These are phyloP conservation scores for Scaptodrosophila latifasciaeformis DNA, from an alignment of 2,888 invertebrate genomes.

Conservation along the genomic window DNA sequence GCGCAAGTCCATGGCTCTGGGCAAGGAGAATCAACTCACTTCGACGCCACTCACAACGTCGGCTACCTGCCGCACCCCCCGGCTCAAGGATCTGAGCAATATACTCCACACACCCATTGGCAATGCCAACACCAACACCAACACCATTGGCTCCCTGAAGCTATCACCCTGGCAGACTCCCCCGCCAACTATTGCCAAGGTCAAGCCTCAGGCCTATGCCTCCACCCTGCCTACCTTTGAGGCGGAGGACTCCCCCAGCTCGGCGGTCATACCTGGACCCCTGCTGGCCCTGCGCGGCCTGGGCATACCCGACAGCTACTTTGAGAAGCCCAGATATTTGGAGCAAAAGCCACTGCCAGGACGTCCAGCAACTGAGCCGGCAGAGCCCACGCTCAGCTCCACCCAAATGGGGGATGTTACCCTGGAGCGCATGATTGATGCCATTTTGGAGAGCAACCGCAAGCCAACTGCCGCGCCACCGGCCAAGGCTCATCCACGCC, in stretches of 20 bases:
- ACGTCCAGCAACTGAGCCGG: neutral
- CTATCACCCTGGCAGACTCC: neutral
- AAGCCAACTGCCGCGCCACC: slow-evolving; percentile 48
- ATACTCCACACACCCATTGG: slow-evolving; percentile 56
- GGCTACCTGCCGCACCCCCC: slow-evolving; percentile 27
- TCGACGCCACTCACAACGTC: slow-evolving; percentile 62
- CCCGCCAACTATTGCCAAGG: neutral
- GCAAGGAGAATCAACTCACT: slow-evolving; percentile 71
- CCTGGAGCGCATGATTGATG: slow-evolving; percentile 74
- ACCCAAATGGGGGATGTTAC: slow-evolving; percentile 74
- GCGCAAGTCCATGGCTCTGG: slow-evolving; percentile 28
- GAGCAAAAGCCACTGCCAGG: slow-evolving; percentile 27
- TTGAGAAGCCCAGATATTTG: slow-evolving; percentile 74
- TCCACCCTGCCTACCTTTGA: slow-evolving; percentile 72
- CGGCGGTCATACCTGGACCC: slow-evolving; percentile 66
- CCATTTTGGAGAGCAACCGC: slow-evolving; percentile 74
- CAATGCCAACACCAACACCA: neutral
- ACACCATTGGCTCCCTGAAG: slow-evolving; percentile 3
- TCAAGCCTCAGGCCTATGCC: slow-evolving; percentile 49
- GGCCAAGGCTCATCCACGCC: slow-evolving; percentile 1
- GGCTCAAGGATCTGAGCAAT: slow-evolving; percentile 67
- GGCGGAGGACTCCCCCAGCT: slow-evolving; percentile 73
- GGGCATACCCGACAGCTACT: slow-evolving; percentile 73
- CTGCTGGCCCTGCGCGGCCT: slow-evolving; percentile 72
- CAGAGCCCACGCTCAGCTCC: slow-evolving; percentile 63